A percentile compares a stretch with the other conserved stretches of the same genome.
These are phyloP conservation scores for Mohoua ochrocephala DNA, from an alignment of 2,113 vertebrate genomes.

Conservation along the genomic window DNA sequence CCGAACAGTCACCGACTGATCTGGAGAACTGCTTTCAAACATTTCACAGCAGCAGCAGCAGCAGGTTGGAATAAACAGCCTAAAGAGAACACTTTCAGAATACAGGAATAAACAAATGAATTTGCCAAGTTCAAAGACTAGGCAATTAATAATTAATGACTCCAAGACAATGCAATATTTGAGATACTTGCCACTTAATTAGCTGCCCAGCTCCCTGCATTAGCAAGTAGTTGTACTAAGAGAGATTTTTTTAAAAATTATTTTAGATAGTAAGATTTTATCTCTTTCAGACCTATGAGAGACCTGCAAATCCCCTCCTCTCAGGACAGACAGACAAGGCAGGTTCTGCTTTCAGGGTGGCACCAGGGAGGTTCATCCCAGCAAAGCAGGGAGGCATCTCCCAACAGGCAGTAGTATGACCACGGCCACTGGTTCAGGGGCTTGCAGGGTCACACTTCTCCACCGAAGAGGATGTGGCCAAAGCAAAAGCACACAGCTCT, in stretches of 20 bases:
- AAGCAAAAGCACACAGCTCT: neutral
- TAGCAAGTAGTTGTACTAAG: neutral
- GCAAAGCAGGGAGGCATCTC: neutral
- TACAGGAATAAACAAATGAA: slow-evolving; percentile 5
- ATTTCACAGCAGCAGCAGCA: neutral
- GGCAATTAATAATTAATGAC: slow-evolving; percentile 13
- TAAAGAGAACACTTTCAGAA: slow-evolving; percentile 13
- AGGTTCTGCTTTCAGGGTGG: neutral
- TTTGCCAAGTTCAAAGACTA: slow-evolving; percentile 15
- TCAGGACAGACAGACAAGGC: neutral
- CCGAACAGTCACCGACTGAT: neutral
- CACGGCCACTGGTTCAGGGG: rapidly evolving
- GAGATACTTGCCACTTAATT: neutral
- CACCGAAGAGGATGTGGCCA: neutral
- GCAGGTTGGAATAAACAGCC: slow-evolving; percentile 17
- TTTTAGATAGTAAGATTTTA: neutral
- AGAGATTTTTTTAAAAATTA: neutral
- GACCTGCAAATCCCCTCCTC: neutral
- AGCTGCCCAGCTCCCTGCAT: neutral
- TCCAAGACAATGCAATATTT: neutral
- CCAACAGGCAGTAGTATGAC: neutral
- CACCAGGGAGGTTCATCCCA: neutral
- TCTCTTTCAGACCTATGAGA: neutral
- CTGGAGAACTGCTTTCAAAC: neutral
- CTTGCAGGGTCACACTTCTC: neutral